Conservation (phyloP, 2,888 invertebrate species). For the Agrochola lychnidis region DNA sequence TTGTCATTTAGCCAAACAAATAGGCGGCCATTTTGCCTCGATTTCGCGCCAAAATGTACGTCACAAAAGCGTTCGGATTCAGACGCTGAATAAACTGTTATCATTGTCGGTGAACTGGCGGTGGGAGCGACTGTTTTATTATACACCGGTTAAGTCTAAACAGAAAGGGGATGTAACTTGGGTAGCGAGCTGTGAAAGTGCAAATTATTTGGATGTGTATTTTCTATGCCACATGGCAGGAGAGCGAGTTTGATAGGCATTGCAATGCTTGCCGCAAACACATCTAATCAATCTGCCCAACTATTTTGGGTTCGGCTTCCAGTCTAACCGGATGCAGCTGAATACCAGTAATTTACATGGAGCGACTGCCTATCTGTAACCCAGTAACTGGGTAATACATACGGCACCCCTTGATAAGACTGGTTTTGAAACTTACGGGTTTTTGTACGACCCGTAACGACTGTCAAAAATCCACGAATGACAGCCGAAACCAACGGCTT, state of each 20-base stretch:
- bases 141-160: slow-evolving; percentile 80
- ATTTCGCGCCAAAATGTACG: slow-evolving; percentile 83
- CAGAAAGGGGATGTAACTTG: slow-evolving; percentile 69
- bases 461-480: too few relatives aligned
- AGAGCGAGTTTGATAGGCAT: not conserved
- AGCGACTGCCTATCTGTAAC: too few relatives aligned
- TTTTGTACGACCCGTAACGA: too few relatives aligned
- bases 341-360: too few relatives aligned
- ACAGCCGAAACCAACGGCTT: too few relatives aligned
- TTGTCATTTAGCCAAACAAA: slow-evolving; percentile 68
- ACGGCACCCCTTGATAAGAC: too few relatives aligned
- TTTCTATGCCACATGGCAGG: not conserved
- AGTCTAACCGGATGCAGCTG: too few relatives aligned
- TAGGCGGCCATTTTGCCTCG: slow-evolving; percentile 73
- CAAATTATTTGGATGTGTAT: not conserved
- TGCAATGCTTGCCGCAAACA: not conserved
- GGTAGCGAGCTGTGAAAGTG: not conserved
- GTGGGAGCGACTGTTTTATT: slow-evolving; percentile 80
- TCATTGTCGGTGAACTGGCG: slow-evolving; percentile 79
- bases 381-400: too few relatives aligned
- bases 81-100: slow-evolving; percentile 83
- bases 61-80: slow-evolving; percentile 75
- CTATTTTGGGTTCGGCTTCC: too few relatives aligned
- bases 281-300: too few relatives aligned
- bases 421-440: too few relatives aligned